A percentile compares a stretch with the other conserved stretches of the same genome.
phyloP scores from a whole-genome alignment of 2,888 invertebrate genomes.

The Stenurella melanura region DNA sequence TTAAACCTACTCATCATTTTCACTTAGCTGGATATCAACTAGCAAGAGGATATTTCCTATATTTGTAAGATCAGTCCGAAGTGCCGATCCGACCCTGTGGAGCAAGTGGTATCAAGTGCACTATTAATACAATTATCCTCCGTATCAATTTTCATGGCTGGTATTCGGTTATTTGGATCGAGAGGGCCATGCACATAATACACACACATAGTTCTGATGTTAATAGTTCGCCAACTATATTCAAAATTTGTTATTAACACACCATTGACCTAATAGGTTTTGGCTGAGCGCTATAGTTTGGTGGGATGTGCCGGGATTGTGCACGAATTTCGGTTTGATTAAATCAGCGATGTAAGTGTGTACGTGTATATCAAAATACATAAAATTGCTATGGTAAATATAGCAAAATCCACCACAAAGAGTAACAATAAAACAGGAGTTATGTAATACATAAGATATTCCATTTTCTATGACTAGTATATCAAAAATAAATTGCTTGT shows the following conservation, averaged over 20 bases:
- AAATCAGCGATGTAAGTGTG: neutral
- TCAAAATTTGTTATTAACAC: slow-evolving; percentile 71
- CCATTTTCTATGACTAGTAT: too few species aligned
- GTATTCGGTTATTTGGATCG: slow-evolving; percentile 48
- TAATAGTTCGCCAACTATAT: slow-evolving; percentile 71
- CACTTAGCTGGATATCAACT: too few species aligned
- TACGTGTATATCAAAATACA: too few species aligned
- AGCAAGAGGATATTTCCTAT: neutral
- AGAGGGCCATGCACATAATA: slow-evolving; percentile 45
- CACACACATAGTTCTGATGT: slow-evolving; percentile 63
- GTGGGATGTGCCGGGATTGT: neutral
- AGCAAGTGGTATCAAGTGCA: slow-evolving; percentile 46
- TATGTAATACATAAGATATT: too few species aligned
- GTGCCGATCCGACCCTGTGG: slow-evolving; percentile 5
- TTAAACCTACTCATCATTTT: too few species aligned
- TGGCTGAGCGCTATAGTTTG: slow-evolving; percentile 33
- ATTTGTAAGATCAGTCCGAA: neutral
- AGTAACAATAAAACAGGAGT: too few species aligned
- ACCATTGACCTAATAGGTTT: slow-evolving; percentile 70
- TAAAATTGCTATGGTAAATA: too few species aligned
- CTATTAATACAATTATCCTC: slow-evolving; percentile 57
- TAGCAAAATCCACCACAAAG: too few species aligned
- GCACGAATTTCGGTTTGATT: slow-evolving; percentile 22
- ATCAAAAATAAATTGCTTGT: too few species aligned
- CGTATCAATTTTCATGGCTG: slow-evolving; percentile 60